Evolutionary conservation across 2,797 vertebrate species (phyloP).

Genomic region (Mus spretus): DNA sequence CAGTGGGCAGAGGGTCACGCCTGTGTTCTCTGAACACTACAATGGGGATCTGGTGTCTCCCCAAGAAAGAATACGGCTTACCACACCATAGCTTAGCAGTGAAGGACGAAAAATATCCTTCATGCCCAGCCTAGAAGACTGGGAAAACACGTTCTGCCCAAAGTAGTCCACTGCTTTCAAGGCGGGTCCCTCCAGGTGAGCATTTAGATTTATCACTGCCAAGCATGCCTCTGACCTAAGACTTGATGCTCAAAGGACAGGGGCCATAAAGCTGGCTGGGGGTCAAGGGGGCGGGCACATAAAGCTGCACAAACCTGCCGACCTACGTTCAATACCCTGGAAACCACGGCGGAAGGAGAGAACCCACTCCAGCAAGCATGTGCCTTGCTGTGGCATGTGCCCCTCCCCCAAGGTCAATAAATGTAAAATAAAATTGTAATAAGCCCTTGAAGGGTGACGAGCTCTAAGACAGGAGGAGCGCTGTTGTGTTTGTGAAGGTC

Average conservation of each 20-base stretch:
- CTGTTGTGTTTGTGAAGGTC: rapidly evolving
- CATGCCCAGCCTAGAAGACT: too few species aligned
- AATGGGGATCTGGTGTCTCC: not conserved
- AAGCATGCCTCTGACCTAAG: not conserved
- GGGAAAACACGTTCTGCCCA: not conserved
- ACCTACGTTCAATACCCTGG: not conserved
- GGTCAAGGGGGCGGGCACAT: not conserved
- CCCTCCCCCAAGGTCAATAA: not conserved
- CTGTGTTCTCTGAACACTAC: not conserved
- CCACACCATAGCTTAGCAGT: rapidly evolving
- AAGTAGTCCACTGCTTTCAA: not conserved
- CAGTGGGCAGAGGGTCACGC: rapidly evolving
- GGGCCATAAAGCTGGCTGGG: not conserved
- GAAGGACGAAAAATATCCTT: not conserved
- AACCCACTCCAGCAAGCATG: not conserved
- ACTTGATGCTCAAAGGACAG: not conserved
- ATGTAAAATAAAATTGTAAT: not conserved
- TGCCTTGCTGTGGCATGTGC: not conserved
- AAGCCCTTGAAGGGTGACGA: not conserved
- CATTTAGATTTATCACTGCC: not conserved
- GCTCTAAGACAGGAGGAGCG: not conserved
- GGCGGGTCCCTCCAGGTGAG: not conserved
- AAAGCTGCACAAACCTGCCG: not conserved
- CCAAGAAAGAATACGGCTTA: not conserved
- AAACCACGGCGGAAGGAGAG: not conserved